phyloP scores from a whole-genome alignment of 1,140 invertebrate species.

The Tetramorium parvispinum region DNA sequence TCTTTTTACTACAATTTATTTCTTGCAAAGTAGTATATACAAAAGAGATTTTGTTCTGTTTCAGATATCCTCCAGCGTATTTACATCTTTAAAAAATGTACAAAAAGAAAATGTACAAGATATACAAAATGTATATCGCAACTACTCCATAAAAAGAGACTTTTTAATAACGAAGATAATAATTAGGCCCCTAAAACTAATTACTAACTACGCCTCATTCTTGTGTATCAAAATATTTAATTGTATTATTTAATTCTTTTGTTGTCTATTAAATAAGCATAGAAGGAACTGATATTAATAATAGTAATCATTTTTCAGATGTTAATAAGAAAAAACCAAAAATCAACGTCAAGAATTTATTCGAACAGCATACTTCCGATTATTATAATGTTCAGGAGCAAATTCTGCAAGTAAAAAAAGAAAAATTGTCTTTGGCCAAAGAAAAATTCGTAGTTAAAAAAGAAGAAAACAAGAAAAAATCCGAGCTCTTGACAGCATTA shows the following conservation, averaged over 20 bases:
- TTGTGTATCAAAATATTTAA: neutral
- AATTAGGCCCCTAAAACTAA: neutral
- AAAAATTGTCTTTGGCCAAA: neutral
- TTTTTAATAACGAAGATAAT: neutral
- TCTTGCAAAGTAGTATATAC: too few relatives aligned
- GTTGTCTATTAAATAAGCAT: too few relatives aligned
- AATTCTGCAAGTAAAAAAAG: neutral
- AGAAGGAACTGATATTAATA: too few relatives aligned
- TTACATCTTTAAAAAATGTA: neutral
- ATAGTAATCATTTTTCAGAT: slow-evolving; percentile 1
- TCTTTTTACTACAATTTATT: neutral
- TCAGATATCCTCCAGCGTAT: slow-evolving; percentile 1
- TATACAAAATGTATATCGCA: neutral
- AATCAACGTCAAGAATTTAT: neutral
- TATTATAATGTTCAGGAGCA: neutral
- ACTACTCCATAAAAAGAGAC: neutral
- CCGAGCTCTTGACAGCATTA: neutral
- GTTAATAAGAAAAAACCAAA: neutral
- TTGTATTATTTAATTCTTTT: neutral
- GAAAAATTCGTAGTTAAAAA: neutral
- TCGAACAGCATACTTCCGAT: neutral
- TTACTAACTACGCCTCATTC: neutral
- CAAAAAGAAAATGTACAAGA: neutral
- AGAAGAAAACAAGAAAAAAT: neutral
- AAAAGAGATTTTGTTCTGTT: neutral